These are phyloP conservation scores for Petrolisthes manimaculis DNA, from an alignment of 2,888 invertebrate species.

Conservation along the genomic window DNA sequence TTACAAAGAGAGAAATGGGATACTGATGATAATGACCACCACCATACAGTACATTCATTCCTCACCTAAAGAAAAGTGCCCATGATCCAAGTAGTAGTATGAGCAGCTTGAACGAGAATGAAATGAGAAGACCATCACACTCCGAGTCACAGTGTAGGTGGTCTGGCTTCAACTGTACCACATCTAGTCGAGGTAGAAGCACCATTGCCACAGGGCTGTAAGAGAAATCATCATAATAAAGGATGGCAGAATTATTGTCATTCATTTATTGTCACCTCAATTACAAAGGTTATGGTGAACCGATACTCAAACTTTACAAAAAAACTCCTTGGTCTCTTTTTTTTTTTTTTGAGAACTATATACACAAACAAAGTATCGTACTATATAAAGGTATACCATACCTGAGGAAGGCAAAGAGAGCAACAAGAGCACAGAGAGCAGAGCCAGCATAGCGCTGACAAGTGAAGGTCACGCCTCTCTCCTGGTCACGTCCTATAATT, in stretches of 20 bases:
- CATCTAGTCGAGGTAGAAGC: slow-evolving; percentile 86
- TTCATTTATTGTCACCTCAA: too few relatives aligned
- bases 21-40: too few relatives aligned
- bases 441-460: slow-evolving; percentile 89
- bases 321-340: too few relatives aligned
- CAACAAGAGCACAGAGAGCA: slow-evolving; percentile 82
- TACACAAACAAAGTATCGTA: not conserved
- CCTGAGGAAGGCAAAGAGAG: slow-evolving; percentile 82
- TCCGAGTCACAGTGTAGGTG: slow-evolving; percentile 82
- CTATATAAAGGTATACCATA: slow-evolving; percentile 14
- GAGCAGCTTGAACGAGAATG: slow-evolving; percentile 90
- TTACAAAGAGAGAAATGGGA: too few relatives aligned
- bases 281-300: too few relatives aligned
- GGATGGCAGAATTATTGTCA: too few relatives aligned
- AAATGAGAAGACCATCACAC: slow-evolving; percentile 92
- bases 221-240: not conserved
- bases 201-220: slow-evolving; percentile 93
- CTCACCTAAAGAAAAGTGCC: slow-evolving; percentile 82
- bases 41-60: too few relatives aligned
- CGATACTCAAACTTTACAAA: too few relatives aligned
- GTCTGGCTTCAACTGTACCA: slow-evolving; percentile 65
- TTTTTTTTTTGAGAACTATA: too few relatives aligned
- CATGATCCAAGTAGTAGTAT: slow-evolving; percentile 90
- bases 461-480: slow-evolving; percentile 67
- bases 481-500: slow-evolving; percentile 57